phyloP scores from a whole-genome alignment of 2,797 vertebrate genomes.

The Brotogeris chrysoptera region DNA sequence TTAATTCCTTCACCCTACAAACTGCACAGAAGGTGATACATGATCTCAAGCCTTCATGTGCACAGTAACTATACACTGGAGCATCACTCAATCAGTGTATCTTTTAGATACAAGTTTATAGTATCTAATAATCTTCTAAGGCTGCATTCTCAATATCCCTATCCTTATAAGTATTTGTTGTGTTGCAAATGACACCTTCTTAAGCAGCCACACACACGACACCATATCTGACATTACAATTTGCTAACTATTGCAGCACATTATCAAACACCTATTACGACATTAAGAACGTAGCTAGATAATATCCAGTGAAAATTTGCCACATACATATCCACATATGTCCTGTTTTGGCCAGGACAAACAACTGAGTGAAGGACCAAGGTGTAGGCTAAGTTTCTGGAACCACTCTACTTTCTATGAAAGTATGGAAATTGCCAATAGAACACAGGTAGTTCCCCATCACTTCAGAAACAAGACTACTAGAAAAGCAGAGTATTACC shows the following conservation, averaged over 20 bases:
- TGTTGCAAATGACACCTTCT: neutral
- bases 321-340: neutral
- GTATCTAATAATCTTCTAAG: neutral
- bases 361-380: neutral
- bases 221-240: neutral
- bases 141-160: neutral
- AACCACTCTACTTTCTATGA: neutral
- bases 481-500: neutral
- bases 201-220: neutral
- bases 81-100: neutral
- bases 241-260: neutral
- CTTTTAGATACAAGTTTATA: neutral
- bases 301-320: neutral
- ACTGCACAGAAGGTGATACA: neutral
- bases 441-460: rapidly evolving
- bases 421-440: neutral
- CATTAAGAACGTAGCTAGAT: neutral
- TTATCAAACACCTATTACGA: neutral
- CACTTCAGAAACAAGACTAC: neutral
- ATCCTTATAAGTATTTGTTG: neutral
- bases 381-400: neutral
- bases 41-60: neutral
- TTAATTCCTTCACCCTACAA: neutral
- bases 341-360: neutral
- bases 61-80: neutral